Evolutionary conservation across 2,113 vertebrate genomes (phyloP).

Genomic region (Myrmophylax atrothorax): DNA sequence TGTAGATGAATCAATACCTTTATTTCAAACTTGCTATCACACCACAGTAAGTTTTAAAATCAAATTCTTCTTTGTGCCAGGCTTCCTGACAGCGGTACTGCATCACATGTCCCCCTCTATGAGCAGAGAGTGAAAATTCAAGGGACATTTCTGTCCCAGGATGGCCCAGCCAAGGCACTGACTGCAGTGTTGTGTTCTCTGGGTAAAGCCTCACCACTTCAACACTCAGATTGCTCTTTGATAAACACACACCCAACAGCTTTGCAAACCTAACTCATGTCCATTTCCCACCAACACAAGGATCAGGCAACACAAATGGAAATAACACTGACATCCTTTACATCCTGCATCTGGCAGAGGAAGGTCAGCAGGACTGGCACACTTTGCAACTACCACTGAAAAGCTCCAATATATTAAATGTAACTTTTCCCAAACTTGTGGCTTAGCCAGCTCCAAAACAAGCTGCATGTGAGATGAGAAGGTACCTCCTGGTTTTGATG

Average conservation of each 20-base stretch:
- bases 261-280: neutral
- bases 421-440: neutral
- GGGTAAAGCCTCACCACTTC: accelerated
- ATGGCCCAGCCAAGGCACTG: neutral
- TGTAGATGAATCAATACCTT: neutral
- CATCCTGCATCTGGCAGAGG: too few relatives aligned
- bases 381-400: neutral
- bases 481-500: neutral
- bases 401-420: neutral
- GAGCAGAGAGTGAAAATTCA: neutral
- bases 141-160: neutral
- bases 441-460: neutral
- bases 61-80: neutral
- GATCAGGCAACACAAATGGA: neutral
- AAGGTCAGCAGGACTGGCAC: neutral
- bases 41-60: neutral
- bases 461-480: accelerated
- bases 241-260: neutral
- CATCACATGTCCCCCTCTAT: neutral
- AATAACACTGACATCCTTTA: neutral
- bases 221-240: accelerated
- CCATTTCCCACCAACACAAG: neutral
- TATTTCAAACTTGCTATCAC: neutral
- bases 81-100: neutral
- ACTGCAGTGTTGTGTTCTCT: neutral